Evolutionary conservation across 2,113 vertebrate genomes (phyloP).

Genomic region (Etia nguti): DNA sequence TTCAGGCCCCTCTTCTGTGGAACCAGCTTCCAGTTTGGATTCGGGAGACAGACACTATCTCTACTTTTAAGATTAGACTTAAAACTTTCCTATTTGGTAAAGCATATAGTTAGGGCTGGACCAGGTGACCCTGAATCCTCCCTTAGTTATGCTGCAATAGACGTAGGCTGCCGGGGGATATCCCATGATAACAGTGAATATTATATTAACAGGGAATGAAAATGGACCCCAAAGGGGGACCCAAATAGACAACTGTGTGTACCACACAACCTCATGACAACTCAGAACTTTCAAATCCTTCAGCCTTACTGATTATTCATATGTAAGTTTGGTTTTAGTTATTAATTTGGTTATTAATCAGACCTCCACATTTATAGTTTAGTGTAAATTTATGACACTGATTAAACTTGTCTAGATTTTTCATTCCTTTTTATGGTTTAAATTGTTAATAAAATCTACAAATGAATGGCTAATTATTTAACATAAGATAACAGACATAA

Average conservation of each 20-base stretch:
- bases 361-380: background rate
- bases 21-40: background rate
- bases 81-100: background rate
- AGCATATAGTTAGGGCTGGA: too few relatives aligned
- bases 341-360: background rate
- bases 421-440: too few relatives aligned
- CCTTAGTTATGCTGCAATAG: too few relatives aligned
- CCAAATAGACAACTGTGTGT: background rate
- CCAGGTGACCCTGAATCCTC: too few relatives aligned
- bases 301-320: background rate
- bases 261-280: background rate
- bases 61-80: fast-evolving
- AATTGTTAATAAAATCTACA: too few relatives aligned
- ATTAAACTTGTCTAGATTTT: background rate
- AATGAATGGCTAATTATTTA: too few relatives aligned
- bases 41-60: background rate
- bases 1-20: background rate
- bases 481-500: too few relatives aligned
- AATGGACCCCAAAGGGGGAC: background rate
- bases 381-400: background rate
- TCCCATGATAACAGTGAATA: background rate
- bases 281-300: background rate
- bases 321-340: background rate
- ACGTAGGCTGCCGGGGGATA: too few relatives aligned
- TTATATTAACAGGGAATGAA: background rate